phyloP scores from a whole-genome alignment of 2,888 invertebrate species.

The Ctena decussata region DNA sequence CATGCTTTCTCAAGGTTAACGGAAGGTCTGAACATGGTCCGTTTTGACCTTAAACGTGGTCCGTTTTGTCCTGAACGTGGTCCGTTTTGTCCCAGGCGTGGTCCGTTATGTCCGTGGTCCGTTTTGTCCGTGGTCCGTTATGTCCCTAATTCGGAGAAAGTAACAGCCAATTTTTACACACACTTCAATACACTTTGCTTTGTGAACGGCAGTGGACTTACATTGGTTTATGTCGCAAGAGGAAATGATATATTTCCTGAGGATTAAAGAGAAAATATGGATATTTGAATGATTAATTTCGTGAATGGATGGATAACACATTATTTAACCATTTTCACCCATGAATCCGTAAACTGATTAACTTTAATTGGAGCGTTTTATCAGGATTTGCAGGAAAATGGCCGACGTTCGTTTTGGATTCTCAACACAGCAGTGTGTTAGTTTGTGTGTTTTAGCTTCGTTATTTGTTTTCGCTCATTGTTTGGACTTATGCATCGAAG shows the following conservation, averaged over 20 bases:
- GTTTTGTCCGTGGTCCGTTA: no score
- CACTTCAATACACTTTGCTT: conserved; percentile 18
- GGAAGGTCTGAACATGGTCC: no score
- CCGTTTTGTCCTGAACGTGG: no score
- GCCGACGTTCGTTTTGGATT: conserved; percentile 12
- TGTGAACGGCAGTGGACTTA: conserved; percentile 6
- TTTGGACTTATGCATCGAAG: conserved; percentile 14
- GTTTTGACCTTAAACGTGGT: no score
- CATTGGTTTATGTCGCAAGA: neutral
- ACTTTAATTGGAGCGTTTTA: neutral
- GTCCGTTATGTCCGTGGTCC: no score
- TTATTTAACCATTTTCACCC: neutral
- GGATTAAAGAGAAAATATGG: conserved; percentile 2
- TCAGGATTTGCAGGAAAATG: neutral
- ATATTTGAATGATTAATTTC: neutral
- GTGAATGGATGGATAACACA: neutral
- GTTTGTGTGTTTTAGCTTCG: conserved; percentile 1
- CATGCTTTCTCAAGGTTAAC: no score
- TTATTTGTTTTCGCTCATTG: neutral
- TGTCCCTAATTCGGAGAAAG: no score
- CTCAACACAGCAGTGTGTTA: neutral
- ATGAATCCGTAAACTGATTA: neutral
- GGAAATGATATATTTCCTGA: neutral
- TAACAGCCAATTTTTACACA: conserved; percentile 14
- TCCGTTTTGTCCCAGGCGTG: no score